Evolutionary conservation across 1,140 invertebrate genomes (phyloP).

Genomic region (Formica exsecta): DNA sequence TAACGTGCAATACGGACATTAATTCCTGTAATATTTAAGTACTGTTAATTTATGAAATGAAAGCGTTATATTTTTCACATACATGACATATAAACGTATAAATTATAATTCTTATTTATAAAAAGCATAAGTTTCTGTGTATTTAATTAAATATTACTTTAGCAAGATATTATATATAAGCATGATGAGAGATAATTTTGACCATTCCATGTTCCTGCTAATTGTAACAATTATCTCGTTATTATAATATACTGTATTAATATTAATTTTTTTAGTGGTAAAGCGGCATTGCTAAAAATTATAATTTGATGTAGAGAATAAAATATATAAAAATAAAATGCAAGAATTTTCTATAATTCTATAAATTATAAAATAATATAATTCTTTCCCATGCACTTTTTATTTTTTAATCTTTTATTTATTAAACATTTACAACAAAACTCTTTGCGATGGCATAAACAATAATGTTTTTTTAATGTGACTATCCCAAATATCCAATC

Average conservation of each 20-base stretch:
- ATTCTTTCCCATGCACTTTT: neutral
- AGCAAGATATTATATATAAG: neutral
- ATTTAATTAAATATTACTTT: neutral
- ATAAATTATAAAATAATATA: neutral
- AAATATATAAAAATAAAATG: neutral
- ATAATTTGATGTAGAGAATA: neutral
- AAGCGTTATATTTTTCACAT: neutral
- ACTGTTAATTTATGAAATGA: neutral
- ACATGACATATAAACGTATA: neutral
- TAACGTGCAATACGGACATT: neutral
- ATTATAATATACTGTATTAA: neutral
- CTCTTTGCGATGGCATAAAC: neutral
- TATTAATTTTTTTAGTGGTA: too few relatives aligned
- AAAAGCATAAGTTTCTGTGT: neutral
- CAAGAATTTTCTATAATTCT: neutral
- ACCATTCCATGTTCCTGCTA: neutral
- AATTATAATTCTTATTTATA: neutral
- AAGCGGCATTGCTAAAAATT: too few relatives aligned
- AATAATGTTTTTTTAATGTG: conserved; percentile 3
- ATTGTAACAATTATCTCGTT: neutral
- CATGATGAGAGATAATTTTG: neutral
- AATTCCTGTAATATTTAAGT: neutral
- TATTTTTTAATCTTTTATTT: neutral
- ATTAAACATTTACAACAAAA: neutral
- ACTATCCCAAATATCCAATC: neutral